These are phyloP conservation scores for Microchrysa polita DNA, from an alignment of 2,888 invertebrate genomes.

Conservation along the genomic window DNA sequence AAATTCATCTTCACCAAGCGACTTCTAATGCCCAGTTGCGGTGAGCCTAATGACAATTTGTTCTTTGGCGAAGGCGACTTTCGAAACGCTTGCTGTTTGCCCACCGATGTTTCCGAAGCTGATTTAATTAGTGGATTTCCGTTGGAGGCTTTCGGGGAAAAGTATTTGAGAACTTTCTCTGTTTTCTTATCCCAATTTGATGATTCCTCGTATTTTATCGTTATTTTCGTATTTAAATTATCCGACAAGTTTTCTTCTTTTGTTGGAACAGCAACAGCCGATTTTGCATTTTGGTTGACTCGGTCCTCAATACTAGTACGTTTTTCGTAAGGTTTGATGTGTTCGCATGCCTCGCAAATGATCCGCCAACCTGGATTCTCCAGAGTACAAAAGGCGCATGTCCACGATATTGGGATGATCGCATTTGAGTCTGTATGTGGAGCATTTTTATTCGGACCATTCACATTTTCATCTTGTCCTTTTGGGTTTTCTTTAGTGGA, in stretches of 20 bases:
- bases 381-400: slow-evolving; percentile 70
- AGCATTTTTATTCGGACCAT: slow-evolving; percentile 46
- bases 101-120: slow-evolving; percentile 51
- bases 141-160: slow-evolving; percentile 50
- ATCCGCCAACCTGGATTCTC: slow-evolving; percentile 71
- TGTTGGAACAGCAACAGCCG: slow-evolving; percentile 21
- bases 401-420: slow-evolving; percentile 63
- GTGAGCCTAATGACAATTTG: slow-evolving; percentile 46
- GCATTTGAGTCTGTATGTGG: not conserved
- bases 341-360: slow-evolving; percentile 71
- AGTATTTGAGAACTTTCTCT: slow-evolving; percentile 55
- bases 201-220: not conserved
- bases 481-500: too few relatives aligned
- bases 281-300: slow-evolving; percentile 24
- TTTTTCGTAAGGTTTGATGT: slow-evolving; percentile 64
- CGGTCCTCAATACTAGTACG: slow-evolving; percentile 36
- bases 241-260: slow-evolving; percentile 19
- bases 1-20: not conserved
- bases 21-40: slow-evolving; percentile 39
- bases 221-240: slow-evolving; percentile 25
- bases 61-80: slow-evolving; percentile 46
- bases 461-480: too few relatives aligned
- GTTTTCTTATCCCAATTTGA: slow-evolving; percentile 54
- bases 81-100: slow-evolving; percentile 27
- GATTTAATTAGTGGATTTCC: slow-evolving; percentile 48